Conservation (phyloP, 2,888 invertebrate genomes). For the Hydropsyche betteni region DNA sequence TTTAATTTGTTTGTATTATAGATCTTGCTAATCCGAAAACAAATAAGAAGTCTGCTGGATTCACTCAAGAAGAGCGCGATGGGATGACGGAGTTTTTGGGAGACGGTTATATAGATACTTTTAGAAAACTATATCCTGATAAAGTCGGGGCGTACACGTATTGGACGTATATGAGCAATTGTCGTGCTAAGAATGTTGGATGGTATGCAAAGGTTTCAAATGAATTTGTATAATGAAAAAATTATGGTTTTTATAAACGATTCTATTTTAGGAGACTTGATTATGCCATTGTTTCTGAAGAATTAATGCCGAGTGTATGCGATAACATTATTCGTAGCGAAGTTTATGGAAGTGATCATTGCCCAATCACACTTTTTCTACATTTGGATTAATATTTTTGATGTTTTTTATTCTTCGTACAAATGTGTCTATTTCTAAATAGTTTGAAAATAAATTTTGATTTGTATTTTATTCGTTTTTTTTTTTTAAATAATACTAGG, state of each 20-base stretch:
- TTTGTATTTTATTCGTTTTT: no score
- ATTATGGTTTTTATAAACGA: constrained; percentile 8
- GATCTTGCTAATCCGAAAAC: constrained; percentile 94
- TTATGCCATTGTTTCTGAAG: constrained; percentile 90
- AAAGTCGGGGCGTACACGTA: constrained; percentile 86
- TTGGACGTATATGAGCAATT: constrained; percentile 93
- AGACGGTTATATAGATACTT: constrained; percentile 89
- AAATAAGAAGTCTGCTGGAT: constrained; percentile 93
- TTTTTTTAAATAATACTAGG: no score
- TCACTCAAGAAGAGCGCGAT: constrained; percentile 92
- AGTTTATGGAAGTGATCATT: constrained; percentile 95
- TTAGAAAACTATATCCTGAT: constrained; percentile 86
- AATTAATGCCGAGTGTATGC: constrained; percentile 78
- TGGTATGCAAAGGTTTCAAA: constrained; percentile 69
- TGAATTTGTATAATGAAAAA: constrained; percentile 26
- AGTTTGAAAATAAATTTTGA: no score
- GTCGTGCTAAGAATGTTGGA: constrained; percentile 90
- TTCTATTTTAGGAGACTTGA: constrained; percentile 84
- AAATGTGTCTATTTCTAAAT: no score
- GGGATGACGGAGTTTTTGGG: constrained; percentile 86
- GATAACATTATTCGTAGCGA: constrained; percentile 84
- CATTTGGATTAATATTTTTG: constrained; percentile 55
- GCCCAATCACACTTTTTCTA: constrained; percentile 85
- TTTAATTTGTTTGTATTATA: constrained; percentile 56
- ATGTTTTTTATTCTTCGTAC: no score